Evolutionary conservation across 1,140 invertebrate genomes (phyloP).

Genomic region (Drosophila willistoni): DNA sequence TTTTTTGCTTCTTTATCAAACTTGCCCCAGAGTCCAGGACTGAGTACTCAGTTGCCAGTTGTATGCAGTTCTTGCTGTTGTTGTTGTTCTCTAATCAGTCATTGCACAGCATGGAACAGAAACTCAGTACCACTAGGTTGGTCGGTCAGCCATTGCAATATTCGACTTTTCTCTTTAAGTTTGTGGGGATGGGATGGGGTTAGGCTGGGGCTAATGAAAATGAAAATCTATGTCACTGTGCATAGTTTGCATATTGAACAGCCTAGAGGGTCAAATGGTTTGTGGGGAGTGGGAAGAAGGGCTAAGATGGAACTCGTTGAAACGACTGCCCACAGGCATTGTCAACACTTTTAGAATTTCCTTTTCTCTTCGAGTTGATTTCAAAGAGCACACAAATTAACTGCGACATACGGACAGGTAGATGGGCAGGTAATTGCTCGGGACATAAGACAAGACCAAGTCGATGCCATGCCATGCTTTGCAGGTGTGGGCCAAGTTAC

Average conservation of each 20-base stretch:
- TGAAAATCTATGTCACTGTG: slow-evolving; percentile 76
- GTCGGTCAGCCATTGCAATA: not conserved
- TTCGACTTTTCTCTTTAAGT: slow-evolving; percentile 18
- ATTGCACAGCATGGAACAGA: slow-evolving; percentile 42
- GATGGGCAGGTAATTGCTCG: slow-evolving; percentile 46
- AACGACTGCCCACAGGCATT: slow-evolving; percentile 7
- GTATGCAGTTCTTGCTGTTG: slow-evolving; percentile 43
- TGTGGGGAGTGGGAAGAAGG: not conserved
- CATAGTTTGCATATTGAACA: slow-evolving; percentile 67
- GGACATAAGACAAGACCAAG: slow-evolving; percentile 33
- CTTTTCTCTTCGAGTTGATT: slow-evolving; percentile 35
- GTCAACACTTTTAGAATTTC: slow-evolving; percentile 47
- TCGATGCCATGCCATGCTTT: too few species aligned
- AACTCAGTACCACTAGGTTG: slow-evolving; percentile 23
- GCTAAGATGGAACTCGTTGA: too few species aligned
- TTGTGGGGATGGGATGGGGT: not conserved
- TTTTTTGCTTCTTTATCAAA: slow-evolving; percentile 72
- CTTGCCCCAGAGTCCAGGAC: slow-evolving; percentile 50
- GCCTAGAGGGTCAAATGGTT: not conserved
- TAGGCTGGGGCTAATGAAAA: slow-evolving; percentile 62
- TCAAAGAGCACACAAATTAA: slow-evolving; percentile 51
- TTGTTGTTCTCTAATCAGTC: slow-evolving; percentile 67
- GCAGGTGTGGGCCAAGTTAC: slow-evolving; percentile 20
- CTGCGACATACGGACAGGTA: slow-evolving; percentile 34
- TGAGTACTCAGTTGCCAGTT: slow-evolving; percentile 30